Evolutionary conservation across 2,113 vertebrate genomes (phyloP).

Genomic region (Cnemophilus loriae): DNA sequence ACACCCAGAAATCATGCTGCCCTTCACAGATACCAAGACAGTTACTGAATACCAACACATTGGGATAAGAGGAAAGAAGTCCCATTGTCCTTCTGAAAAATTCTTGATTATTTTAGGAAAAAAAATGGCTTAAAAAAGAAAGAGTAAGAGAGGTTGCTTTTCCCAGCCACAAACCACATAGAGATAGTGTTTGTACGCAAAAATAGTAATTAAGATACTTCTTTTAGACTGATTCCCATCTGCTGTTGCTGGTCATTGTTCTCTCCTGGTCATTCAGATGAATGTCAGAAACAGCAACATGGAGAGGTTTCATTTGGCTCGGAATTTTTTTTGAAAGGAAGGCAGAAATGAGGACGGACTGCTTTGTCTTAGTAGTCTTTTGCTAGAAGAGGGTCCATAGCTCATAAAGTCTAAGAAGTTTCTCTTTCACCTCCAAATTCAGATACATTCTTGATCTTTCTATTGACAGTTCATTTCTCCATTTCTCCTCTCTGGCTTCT

Average conservation of each 20-base stretch:
- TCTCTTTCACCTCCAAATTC: background rate
- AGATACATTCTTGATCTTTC: background rate
- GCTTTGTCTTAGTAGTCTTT: background rate
- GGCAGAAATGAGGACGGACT: background rate
- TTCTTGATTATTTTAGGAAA: background rate
- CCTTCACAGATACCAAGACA: background rate
- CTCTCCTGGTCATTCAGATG: background rate
- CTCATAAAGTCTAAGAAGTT: background rate
- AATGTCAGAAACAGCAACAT: background rate
- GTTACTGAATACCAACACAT: too few species aligned
- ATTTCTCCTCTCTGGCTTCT: background rate
- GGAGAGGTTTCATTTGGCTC: background rate
- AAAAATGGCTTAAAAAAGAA: background rate
- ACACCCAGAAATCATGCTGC: background rate
- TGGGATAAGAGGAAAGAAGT: background rate
- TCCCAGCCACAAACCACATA: background rate
- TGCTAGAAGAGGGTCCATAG: fast-evolving
- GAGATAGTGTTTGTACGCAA: background rate
- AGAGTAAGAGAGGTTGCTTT: background rate
- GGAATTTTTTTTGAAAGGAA: background rate
- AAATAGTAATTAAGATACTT: background rate
- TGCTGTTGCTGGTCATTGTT: background rate
- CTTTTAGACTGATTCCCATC: background rate
- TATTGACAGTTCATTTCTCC: background rate
- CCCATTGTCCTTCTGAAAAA: background rate